Percentiles rank a stretch among this genome's conserved stretches.
Conservation (phyloP, 2,888 invertebrate genomes). For the Troglohyphantes excavatus region DNA sequence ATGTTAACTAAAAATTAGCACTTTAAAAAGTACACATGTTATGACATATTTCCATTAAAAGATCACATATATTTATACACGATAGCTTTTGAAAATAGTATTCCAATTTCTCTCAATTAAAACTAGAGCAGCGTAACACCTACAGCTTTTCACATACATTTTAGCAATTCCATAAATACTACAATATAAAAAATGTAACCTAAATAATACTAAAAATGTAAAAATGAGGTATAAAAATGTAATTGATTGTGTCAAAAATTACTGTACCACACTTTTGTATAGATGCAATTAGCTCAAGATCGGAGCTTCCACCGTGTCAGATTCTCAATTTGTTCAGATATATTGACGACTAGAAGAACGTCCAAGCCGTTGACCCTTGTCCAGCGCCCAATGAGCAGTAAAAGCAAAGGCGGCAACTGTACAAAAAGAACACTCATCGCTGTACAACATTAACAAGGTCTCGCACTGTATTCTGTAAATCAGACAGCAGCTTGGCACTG, state of each 20-base stretch:
- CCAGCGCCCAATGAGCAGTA: conserved; percentile 46
- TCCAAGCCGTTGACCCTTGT: conserved; percentile 42
- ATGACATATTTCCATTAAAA: neutral
- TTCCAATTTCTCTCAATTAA: neutral
- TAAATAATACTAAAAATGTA: conserved; percentile 66
- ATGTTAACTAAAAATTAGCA: too few species aligned
- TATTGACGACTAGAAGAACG: conserved; percentile 59
- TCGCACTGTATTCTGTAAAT: conserved; percentile 88
- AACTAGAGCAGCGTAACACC: neutral
- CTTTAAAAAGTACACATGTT: too few species aligned
- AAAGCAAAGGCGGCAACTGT: conserved; percentile 69
- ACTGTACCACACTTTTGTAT: conserved; percentile 43
- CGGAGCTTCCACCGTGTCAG: conserved; percentile 22
- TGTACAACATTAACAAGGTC: conserved; percentile 90
- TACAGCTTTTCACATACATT: neutral
- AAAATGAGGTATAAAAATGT: conserved; percentile 72
- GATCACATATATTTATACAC: neutral
- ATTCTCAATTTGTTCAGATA: conserved; percentile 35
- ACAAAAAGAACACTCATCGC: conserved; percentile 83
- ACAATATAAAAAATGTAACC: conserved; percentile 52
- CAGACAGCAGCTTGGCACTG: conserved; percentile 87
- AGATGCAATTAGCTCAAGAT: conserved; percentile 39
- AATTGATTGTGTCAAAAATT: conserved; percentile 44
- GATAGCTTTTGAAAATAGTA: neutral
- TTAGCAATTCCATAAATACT: conserved; percentile 38